Conservation (phyloP, 2,113 vertebrate genomes). For the Lethenteron reissneri region DNA sequence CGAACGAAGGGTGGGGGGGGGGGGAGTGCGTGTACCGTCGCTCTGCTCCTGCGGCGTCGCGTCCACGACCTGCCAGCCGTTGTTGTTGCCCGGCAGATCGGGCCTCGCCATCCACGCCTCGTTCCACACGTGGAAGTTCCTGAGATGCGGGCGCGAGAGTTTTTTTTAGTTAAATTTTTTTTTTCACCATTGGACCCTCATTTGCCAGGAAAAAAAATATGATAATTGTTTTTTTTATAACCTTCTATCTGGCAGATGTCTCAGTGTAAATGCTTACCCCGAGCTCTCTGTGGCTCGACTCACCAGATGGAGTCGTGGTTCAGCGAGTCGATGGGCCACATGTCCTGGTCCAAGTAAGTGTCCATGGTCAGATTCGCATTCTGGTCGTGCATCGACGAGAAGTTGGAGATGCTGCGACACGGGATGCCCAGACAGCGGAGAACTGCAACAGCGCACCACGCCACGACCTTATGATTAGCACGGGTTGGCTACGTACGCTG, state of each 20-base stretch:
- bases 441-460: neutral
- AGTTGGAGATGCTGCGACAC: constrained; percentile 30
- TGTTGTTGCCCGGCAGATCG: neutral
- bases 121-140: constrained; percentile 4
- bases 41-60: neutral
- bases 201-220: too few relatives aligned
- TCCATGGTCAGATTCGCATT: constrained; percentile 31
- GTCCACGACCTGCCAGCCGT: neutral
- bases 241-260: too few relatives aligned
- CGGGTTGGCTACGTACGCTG: too few relatives aligned
- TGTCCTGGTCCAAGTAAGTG: constrained; percentile 20
- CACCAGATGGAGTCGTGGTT: constrained; percentile 32
- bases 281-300: too few relatives aligned
- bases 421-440: constrained; percentile 2
- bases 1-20: too few relatives aligned
- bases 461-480: too few relatives aligned
- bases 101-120: constrained; percentile 1
- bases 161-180: too few relatives aligned
- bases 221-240: too few relatives aligned
- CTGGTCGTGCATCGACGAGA: constrained; percentile 35
- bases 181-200: too few relatives aligned
- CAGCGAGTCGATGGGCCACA: constrained; percentile 4
- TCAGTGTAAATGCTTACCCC: too few relatives aligned
- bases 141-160: neutral
- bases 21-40: neutral